Evolutionary conservation across 2,888 invertebrate species (phyloP), one percentile per base, ranked within the genome.

Genomic region (Pelosia muscerda): DNA sequence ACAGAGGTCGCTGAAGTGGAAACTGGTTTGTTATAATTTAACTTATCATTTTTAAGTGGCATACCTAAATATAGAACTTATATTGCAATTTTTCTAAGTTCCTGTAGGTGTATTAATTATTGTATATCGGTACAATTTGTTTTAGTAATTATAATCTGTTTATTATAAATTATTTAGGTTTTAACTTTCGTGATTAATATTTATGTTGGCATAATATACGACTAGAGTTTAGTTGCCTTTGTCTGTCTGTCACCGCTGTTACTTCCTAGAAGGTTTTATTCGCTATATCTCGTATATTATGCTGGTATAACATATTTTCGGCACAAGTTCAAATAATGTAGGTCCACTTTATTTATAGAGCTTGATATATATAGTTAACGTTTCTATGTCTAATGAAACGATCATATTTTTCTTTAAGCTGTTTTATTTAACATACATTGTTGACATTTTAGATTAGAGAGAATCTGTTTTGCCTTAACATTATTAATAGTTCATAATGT

Each of bases 41-140:
- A 88, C 85, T 85, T 90, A 92, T 88, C 90, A 86, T 83, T 83
- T 86, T 91, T 92, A 93, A 93, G 94, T 95, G 95, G 94, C 94
- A 94, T 95, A 94, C 88, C 93, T 94, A 94, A 93, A 91, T 93
- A 93, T 94, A 94, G 92, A 93, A 94, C 92, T 92, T 93, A 90
- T 91, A 94, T 93, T 94, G 94, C 94, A 94, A 95, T 94, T 94
- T 92, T 93, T 90, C 94, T 95, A 94, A 92, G 95, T 95, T 95
- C 95, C 95, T 95, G 94, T 95, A 95, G 95, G 90, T 91, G 89
- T 94, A 94, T 94, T 92, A 88, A 91, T 92, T 92, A 94, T 91
- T 93, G 92, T 93, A 92, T 92, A 92, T 92, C 88, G 92, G 92
- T 94, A 94, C 92, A 93, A 93, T 93, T 92, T 93, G 92, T 93